phyloP scores from a whole-genome alignment of 2,113 vertebrate genomes.

The Lepisosteus osseus region DNA sequence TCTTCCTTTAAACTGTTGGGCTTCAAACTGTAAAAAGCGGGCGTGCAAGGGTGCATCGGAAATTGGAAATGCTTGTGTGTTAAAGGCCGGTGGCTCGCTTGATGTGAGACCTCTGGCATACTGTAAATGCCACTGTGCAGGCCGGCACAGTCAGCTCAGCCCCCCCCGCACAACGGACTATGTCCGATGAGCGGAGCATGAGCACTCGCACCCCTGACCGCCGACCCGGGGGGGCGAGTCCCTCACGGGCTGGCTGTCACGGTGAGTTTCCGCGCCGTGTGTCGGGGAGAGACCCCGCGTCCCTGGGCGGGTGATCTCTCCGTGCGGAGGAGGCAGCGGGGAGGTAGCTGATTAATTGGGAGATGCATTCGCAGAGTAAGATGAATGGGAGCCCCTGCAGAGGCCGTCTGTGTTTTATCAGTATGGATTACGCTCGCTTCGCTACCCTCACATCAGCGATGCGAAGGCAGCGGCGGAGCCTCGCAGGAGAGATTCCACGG shows the following conservation, averaged over 20 bases:
- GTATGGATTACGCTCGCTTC: slow-evolving; percentile 30
- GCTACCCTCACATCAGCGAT: slow-evolving; percentile 3
- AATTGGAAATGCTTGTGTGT: no score
- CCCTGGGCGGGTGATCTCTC: neutral
- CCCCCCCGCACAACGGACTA: no score
- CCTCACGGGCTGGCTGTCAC: neutral
- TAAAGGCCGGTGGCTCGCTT: no score
- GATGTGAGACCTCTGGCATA: no score
- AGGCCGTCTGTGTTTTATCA: slow-evolving; percentile 27
- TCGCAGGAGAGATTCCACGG: neutral
- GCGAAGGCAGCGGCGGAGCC: neutral
- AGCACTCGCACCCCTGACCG: neutral
- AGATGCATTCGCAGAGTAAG: slow-evolving; percentile 24
- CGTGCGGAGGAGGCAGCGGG: slow-evolving; percentile 11
- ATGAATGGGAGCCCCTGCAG: slow-evolving; percentile 25
- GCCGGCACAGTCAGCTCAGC: no score
- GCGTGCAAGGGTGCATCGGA: no score
- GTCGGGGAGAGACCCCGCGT: neutral
- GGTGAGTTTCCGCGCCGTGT: neutral
- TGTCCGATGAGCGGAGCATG: no score
- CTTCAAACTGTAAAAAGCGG: no score
- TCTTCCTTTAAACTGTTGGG: no score
- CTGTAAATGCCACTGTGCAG: no score
- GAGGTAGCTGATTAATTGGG: slow-evolving; percentile 31
- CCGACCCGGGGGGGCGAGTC: neutral